A percentile compares a stretch with the other conserved stretches of the same genome.
phyloP scores from a whole-genome alignment of 2,113 vertebrate genomes.

The Mesoclemmys tuberculata region DNA sequence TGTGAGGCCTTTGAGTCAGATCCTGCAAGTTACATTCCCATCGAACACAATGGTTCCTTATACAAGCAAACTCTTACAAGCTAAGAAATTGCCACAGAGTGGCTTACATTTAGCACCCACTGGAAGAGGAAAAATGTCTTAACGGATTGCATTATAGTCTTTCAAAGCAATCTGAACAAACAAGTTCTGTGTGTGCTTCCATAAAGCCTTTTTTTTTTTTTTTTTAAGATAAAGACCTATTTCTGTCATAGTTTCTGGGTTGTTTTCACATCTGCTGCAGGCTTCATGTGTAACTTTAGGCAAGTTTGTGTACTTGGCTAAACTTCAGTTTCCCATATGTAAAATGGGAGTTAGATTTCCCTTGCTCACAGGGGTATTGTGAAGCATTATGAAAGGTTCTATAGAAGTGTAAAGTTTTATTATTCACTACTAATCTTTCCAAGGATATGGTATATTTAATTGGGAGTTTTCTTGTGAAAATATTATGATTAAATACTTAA shows the following conservation, averaged over 20 bases:
- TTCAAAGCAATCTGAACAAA: neutral
- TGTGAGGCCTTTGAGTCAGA: neutral
- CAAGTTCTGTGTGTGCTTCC: neutral
- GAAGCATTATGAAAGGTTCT: neutral
- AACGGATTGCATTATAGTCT: neutral
- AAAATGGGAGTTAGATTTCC: neutral
- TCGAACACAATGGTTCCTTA: neutral
- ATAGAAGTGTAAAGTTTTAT: neutral
- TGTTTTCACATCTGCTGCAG: neutral
- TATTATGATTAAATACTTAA: fast-evolving
- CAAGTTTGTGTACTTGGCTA: neutral
- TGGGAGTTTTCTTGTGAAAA: neutral
- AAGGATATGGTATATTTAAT: fast-evolving
- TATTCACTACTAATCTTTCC: neutral
- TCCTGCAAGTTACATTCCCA: neutral
- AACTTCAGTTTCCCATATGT: neutral
- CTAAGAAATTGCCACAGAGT: neutral
- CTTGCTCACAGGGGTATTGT: fast-evolving
- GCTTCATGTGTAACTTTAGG: neutral
- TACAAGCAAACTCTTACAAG: neutral
- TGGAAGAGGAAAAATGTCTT: neutral
- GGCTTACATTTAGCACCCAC: neutral
- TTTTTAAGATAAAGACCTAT: neutral
- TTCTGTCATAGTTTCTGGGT: neutral
- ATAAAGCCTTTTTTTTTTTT: neutral